Evolutionary conservation across 2,888 invertebrate genomes (phyloP).

Genomic region (Ditula angustiorana): DNA sequence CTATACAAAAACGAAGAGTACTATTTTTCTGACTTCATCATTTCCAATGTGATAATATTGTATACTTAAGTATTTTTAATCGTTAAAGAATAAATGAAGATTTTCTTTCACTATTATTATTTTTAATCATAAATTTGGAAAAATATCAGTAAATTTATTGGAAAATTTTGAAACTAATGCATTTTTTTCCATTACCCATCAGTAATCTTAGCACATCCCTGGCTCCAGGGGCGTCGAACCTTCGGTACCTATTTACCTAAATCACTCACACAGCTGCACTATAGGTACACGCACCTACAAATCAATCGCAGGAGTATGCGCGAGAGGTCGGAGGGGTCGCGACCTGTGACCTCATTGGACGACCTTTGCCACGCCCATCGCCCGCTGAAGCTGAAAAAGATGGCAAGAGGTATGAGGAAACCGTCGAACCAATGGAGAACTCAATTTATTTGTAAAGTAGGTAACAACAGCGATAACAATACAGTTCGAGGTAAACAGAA

Average conservation of each 20-base stretch:
- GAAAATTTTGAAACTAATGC: too few relatives aligned
- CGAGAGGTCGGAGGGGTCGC: conserved; percentile 68
- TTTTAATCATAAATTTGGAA: too few relatives aligned
- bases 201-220: conserved; percentile 20
- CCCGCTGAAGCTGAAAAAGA: conserved; percentile 55
- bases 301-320: conserved; percentile 69
- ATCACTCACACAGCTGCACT: not conserved
- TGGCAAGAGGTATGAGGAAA: conserved; percentile 56
- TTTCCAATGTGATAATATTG: too few relatives aligned
- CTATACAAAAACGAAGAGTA: too few relatives aligned
- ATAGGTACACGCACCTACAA: conserved; percentile 41
- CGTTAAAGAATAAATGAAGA: too few relatives aligned
- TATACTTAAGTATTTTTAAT: too few relatives aligned
- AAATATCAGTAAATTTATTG: too few relatives aligned
- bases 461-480: not conserved
- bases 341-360: conserved; percentile 83
- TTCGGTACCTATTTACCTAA: conserved; percentile 44
- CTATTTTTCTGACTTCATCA: too few relatives aligned
- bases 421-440: conserved; percentile 17
- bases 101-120: too few relatives aligned
- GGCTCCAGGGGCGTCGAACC: conserved; percentile 61
- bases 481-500: not conserved
- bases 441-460: conserved; percentile 23
- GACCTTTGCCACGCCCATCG: conserved; percentile 78
- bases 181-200: too few relatives aligned